phyloP scores from a whole-genome alignment of 2,113 vertebrate genomes.

The Parus major region DNA sequence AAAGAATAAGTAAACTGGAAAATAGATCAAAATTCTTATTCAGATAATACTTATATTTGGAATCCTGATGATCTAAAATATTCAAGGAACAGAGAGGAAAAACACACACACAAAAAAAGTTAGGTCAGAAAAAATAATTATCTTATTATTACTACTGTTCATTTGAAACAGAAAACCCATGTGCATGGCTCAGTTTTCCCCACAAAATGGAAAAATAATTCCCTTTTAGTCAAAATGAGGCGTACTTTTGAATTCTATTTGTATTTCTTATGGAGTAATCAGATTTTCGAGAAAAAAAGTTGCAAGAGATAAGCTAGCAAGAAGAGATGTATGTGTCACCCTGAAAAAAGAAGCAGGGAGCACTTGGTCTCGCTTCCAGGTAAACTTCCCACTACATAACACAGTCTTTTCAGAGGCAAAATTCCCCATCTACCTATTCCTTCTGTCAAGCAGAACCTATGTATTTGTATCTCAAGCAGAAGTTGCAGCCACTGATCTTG shows the following conservation, averaged over 20 bases:
- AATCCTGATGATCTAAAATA: conserved; percentile 28
- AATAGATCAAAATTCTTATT: conserved; percentile 10
- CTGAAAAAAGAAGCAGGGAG: background rate
- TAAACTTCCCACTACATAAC: background rate
- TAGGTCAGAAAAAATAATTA: conserved; percentile 32
- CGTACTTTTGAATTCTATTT: background rate
- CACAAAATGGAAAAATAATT: conserved; percentile 13
- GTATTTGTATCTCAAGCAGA: background rate
- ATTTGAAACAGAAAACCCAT: background rate
- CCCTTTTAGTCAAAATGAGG: background rate
- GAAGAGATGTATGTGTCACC: background rate
- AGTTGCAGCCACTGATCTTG: background rate
- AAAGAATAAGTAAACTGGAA: background rate
- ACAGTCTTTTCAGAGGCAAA: background rate
- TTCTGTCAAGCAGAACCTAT: background rate
- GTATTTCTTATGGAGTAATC: background rate
- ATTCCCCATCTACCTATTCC: background rate
- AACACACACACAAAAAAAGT: background rate
- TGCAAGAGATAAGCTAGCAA: background rate
- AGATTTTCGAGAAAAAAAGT: background rate
- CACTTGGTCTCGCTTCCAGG: background rate
- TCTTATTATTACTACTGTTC: background rate
- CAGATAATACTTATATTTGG: background rate
- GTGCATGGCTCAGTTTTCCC: background rate
- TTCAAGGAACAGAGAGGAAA: background rate